A percentile compares a stretch with the other conserved stretches of the same genome.
These are phyloP conservation scores for Danaus melanippus DNA, from an alignment of 1,140 invertebrate species.

Conservation along the genomic window DNA sequence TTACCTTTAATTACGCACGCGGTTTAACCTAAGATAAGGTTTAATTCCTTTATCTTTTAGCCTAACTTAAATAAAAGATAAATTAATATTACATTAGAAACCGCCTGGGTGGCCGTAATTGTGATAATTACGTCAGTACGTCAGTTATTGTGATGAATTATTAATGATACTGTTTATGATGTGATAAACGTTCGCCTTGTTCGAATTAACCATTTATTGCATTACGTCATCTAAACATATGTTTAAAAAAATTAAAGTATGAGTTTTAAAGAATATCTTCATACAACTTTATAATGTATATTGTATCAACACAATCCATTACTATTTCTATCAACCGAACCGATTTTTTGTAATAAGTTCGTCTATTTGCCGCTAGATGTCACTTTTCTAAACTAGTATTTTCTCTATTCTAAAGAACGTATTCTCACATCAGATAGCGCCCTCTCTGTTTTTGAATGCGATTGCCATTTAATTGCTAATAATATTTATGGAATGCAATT, in stretches of 20 bases:
- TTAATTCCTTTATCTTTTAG: constrained; percentile 44
- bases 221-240: constrained; percentile 1
- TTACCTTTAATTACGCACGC: constrained; percentile 43
- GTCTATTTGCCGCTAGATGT: constrained; percentile 52
- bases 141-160: constrained; percentile 60
- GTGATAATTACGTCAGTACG: constrained; percentile 62
- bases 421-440: no score
- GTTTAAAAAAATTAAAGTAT: neutral
- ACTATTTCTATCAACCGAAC: neutral
- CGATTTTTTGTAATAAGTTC: constrained; percentile 15
- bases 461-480: no score
- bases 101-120: constrained; percentile 58
- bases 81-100: constrained; percentile 41
- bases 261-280: no score
- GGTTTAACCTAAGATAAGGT: constrained; percentile 45
- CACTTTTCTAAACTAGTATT: constrained; percentile 28
- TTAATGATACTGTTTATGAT: constrained; percentile 37
- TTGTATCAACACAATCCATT: no score
- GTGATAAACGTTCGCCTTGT: constrained; percentile 16
- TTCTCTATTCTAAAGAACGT: no score
- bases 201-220: constrained; percentile 2
- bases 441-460: no score
- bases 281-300: no score
- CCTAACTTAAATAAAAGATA: constrained; percentile 45
- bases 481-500: no score